phyloP scores from a whole-genome alignment of 2,113 vertebrate genomes.

The Callocephalon fimbriatum region DNA sequence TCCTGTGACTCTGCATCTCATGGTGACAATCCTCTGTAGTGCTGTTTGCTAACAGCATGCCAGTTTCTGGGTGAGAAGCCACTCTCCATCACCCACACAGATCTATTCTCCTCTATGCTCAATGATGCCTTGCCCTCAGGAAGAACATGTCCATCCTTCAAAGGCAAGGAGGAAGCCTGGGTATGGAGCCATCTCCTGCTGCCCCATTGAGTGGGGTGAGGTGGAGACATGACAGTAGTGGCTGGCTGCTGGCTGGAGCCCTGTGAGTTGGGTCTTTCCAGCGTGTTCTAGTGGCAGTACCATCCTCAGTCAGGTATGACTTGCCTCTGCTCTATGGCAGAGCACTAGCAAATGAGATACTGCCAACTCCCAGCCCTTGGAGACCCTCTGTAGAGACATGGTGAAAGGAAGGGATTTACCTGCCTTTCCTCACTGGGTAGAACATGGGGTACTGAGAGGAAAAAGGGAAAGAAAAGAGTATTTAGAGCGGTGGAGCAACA shows the following conservation, averaged over 20 bases:
- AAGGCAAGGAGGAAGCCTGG: not conserved
- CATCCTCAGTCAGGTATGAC: not conserved
- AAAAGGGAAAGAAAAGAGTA: not conserved
- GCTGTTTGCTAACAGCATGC: not conserved
- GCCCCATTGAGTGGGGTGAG: not conserved
- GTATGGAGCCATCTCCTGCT: not conserved
- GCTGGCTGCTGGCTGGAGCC: not conserved
- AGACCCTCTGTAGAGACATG: not conserved
- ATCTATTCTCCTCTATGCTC: not conserved
- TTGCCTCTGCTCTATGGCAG: not conserved
- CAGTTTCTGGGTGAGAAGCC: not conserved
- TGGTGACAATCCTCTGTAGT: not conserved
- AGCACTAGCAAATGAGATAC: not conserved
- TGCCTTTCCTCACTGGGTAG: not conserved
- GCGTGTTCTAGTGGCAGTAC: not conserved
- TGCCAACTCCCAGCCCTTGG: not conserved
- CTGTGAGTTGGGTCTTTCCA: not conserved
- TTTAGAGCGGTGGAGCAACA: not conserved
- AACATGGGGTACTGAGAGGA: not conserved
- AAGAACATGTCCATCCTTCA: not conserved
- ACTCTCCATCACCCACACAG: not conserved
- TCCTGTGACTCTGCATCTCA: not conserved
- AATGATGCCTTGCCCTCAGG: rapidly evolving
- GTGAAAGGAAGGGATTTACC: not conserved
- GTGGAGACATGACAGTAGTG: not conserved